Evolutionary conservation across 2,113 vertebrate genomes (phyloP).

Genomic region (Tor tambroides): DNA sequence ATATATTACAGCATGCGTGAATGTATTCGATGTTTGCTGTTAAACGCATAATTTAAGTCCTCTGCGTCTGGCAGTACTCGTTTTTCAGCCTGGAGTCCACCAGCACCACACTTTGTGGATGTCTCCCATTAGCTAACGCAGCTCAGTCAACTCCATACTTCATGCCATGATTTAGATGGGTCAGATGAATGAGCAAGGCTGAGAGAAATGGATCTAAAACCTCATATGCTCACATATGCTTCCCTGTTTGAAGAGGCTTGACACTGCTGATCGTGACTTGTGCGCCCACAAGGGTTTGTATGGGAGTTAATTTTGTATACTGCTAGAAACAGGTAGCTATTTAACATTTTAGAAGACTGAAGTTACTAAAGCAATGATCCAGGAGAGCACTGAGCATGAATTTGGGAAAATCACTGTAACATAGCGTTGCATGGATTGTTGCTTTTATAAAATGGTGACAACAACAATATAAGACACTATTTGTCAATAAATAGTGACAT

Average conservation of each 20-base stretch:
- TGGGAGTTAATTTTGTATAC: neutral
- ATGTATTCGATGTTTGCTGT: no score
- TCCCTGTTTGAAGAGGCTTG: no score
- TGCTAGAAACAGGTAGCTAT: no score
- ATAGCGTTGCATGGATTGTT: no score
- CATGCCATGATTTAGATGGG: neutral
- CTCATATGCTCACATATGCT: neutral
- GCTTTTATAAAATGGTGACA: no score
- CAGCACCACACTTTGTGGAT: neutral
- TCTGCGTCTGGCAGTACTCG: neutral
- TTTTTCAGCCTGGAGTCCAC: neutral
- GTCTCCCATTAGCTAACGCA: neutral
- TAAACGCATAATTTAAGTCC: neutral
- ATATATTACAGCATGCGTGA: neutral
- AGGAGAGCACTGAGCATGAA: no score
- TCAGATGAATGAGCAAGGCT: neutral
- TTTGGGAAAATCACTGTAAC: no score
- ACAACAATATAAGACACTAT: no score
- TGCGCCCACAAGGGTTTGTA: neutral
- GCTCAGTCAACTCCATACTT: neutral
- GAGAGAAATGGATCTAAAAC: neutral
- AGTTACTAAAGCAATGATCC: no score
- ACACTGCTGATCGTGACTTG: neutral
- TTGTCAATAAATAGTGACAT: no score
- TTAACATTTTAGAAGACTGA: no score